A percentile compares a stretch with the other conserved stretches of the same genome.
Evolutionary conservation across 2,113 vertebrate genomes (phyloP).

Genomic region (Narcine bancroftii): DNA sequence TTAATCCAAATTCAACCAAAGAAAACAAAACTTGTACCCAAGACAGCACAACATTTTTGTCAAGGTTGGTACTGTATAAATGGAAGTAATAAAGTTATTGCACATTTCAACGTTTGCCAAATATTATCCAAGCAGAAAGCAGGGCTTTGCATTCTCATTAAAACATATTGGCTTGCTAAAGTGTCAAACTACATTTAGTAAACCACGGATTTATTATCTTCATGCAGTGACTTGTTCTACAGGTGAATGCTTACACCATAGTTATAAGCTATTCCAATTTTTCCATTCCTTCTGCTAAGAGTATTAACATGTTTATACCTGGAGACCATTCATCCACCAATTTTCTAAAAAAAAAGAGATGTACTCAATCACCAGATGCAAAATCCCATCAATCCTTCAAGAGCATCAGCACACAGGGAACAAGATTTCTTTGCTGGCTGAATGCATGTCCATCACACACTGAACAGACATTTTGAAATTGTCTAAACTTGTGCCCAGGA

Average conservation of each 20-base stretch:
- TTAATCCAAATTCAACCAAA: neutral
- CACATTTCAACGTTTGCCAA: neutral
- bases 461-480: neutral
- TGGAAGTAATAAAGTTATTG: neutral
- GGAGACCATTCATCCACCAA: neutral
- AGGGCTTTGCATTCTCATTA: neutral
- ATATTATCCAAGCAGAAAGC: neutral
- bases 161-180: neutral
- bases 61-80: neutral
- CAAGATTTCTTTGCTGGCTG: neutral
- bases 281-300: neutral
- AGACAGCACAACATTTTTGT: neutral
- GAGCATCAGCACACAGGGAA: neutral
- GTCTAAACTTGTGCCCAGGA: too few relatives aligned
- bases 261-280: neutral
- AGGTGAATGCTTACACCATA: neutral
- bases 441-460: neutral
- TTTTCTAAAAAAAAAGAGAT: neutral
- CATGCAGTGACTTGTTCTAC: neutral
- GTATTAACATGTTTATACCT: neutral
- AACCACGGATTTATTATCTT: neutral
- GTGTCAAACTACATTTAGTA: neutral
- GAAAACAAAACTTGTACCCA: neutral
- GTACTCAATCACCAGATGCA: neutral
- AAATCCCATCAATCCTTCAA: neutral